Base-by-base conservation (phyloP, 2,113 vertebrate genomes). In the Scopus umbretta region DNA sequence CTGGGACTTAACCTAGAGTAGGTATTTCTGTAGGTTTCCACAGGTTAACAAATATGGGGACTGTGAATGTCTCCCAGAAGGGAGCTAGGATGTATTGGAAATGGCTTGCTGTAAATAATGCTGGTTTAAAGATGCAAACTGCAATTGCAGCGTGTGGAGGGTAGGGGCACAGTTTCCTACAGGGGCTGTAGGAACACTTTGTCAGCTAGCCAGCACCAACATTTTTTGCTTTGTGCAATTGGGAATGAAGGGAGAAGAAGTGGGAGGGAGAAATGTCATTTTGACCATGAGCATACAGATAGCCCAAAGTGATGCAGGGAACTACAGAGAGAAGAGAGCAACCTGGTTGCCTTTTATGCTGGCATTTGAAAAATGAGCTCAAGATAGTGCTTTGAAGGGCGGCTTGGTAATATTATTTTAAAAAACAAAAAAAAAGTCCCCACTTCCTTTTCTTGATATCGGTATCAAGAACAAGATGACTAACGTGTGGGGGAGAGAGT, bases 341-440 rank as follows among this genome's bases (percentile, higher is more conserved):
- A 42, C 26, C n/a, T 67, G 56, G 16, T 72, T 90, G 70, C 70
- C 80, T 94, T 95, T 87, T 32, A 43, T 71, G 52, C 68, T 81
- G 70, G 30, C 38, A 43, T 86, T 76, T 94, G 82, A 93, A 93
- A 92, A 95, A 78, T 70, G 80, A 96, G 59, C 81, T 95, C 43
- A 78, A 47, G 70, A 76, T 55, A 73, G 40, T 36, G 75, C 94
- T 91, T 92, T 95, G 87, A 94, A 93, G 63, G 26, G 22, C 79
- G 62, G 10, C 40, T 49, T 86, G 53, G 71, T 63, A 80, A 86
- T 76, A 45, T 21, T 72, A 42, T 36, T 85, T 10, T 74, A 76
- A 82, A 85, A 21, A 38, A 49, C n/a, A n/a, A n/a, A 43, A 67
- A 40, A 55, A 58, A 72, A 49, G 30, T 79, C 22, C 38, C 15